These are phyloP conservation scores for Ciconia maguari DNA, from an alignment of 2,113 vertebrate genomes.

Conservation along the genomic window DNA sequence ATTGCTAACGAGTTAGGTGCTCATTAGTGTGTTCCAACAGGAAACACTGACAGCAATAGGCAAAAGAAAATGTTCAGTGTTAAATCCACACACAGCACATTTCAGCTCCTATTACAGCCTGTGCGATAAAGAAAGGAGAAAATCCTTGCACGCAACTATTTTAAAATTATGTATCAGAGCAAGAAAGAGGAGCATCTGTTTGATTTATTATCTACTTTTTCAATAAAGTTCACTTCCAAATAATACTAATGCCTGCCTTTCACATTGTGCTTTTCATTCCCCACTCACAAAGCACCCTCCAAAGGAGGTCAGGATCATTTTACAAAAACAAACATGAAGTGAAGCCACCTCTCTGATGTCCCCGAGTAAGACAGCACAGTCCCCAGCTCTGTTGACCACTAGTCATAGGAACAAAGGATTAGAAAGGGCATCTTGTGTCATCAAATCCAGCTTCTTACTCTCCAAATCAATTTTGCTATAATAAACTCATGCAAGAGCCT, in stretches of 20 bases:
- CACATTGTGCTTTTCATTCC: background rate
- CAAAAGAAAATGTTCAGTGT: background rate
- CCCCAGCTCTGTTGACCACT: background rate
- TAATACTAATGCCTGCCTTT: background rate
- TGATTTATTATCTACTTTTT: conserved; percentile 8
- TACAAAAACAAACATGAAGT: conserved; percentile 9
- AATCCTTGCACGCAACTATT: background rate
- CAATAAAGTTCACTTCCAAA: background rate
- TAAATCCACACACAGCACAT: background rate
- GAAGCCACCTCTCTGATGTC: conserved; percentile 1
- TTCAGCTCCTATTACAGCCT: background rate
- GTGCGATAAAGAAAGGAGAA: background rate
- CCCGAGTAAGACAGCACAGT: background rate
- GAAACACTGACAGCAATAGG: background rate
- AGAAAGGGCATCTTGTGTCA: conserved; percentile 42
- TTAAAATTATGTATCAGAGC: background rate
- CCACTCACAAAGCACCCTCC: background rate
- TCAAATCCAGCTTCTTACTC: conserved; percentile 41
- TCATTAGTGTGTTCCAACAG: conserved; percentile 23
- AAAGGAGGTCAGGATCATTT: conserved; percentile 12
- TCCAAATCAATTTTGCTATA: conserved; percentile 29
- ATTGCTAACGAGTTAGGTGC: conserved; percentile 31
- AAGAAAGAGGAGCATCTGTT: background rate
- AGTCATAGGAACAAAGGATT: conserved; percentile 20
- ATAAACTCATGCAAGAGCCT: conserved; percentile 6